Percentiles rank a stretch among this genome's conserved stretches.
These are phyloP conservation scores for Naso thynnoides DNA, from an alignment of 2,797 vertebrate genomes.

Conservation along the genomic window DNA sequence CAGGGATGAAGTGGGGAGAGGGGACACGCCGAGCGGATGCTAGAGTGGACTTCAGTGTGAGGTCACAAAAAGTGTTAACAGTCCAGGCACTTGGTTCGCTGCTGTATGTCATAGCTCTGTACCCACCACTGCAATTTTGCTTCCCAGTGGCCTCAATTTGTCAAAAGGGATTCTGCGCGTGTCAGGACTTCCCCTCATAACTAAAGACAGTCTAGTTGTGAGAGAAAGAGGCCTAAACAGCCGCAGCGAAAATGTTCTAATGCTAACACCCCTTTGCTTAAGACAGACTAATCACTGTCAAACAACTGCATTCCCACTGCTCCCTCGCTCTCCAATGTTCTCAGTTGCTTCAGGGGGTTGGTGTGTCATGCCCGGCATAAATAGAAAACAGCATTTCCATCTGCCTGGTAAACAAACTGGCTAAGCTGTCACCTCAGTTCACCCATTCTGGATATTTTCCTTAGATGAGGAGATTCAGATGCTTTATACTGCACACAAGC, in stretches of 20 bases:
- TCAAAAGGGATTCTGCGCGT: slow-evolving; percentile 64
- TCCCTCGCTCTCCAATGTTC: slow-evolving; percentile 42
- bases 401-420: slow-evolving; percentile 74
- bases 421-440: slow-evolving; percentile 66
- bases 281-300: slow-evolving; percentile 71
- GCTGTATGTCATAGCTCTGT: slow-evolving; percentile 61
- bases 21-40: slow-evolving; percentile 42
- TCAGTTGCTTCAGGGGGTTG: slow-evolving; percentile 61
- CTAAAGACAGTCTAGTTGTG: slow-evolving; percentile 41
- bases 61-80: slow-evolving; percentile 63
- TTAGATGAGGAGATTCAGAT: slow-evolving; percentile 54
- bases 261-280: slow-evolving; percentile 61
- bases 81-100: slow-evolving; percentile 53
- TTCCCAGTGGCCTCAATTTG: slow-evolving; percentile 79
- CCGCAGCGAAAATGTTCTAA: slow-evolving; percentile 58
- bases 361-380: slow-evolving; percentile 73
- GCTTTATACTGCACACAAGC: slow-evolving; percentile 30
- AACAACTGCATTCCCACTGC: slow-evolving; percentile 47
- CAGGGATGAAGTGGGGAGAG: slow-evolving; percentile 30
- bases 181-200: slow-evolving; percentile 63
- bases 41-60: slow-evolving; percentile 56
- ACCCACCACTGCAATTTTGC: slow-evolving; percentile 64
- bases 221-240: slow-evolving; percentile 48
- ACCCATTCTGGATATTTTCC: slow-evolving; percentile 53
- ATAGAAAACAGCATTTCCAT: slow-evolving; percentile 76